Conservation (phyloP, 2,888 invertebrate species). For the Philhelius pedissequus region DNA sequence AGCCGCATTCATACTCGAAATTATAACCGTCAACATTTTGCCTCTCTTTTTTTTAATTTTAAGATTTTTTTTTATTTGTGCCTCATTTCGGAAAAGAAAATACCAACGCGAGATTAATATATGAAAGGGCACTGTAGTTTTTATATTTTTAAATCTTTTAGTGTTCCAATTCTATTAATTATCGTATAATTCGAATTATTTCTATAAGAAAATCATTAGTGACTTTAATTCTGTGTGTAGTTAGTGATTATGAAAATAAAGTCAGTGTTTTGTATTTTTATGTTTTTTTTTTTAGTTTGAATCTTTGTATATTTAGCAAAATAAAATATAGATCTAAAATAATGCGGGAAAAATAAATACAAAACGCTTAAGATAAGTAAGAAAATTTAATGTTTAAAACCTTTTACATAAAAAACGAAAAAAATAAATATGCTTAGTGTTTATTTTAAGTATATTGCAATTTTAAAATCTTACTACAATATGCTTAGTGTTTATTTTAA, state of each 20-base stretch:
- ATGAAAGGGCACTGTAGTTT: too few relatives aligned
- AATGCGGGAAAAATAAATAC: constrained; percentile 21
- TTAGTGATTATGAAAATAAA: constrained; percentile 28
- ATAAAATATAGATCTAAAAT: constrained; percentile 10
- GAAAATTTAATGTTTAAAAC: background rate
- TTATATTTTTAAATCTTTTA: background rate
- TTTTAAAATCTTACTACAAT: background rate
- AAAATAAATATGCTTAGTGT: background rate
- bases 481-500: background rate
- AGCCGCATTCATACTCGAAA: background rate
- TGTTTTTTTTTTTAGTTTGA: constrained; percentile 19
- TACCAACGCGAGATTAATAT: background rate
- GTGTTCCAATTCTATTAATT: background rate
- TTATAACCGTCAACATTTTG: background rate
- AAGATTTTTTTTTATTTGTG: background rate
- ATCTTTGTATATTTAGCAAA: constrained; percentile 22
- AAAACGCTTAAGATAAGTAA: constrained; percentile 5
- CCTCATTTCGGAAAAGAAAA: background rate
- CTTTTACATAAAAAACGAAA: background rate
- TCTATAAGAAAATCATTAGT: background rate
- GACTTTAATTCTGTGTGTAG: background rate
- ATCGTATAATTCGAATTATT: background rate
- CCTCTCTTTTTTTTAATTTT: constrained; percentile 8
- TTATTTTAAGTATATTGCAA: background rate
- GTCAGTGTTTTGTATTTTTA: constrained; percentile 45